Evolutionary conservation across 1,140 invertebrate species (phyloP).

Genomic region (Drosophila serrata): DNA sequence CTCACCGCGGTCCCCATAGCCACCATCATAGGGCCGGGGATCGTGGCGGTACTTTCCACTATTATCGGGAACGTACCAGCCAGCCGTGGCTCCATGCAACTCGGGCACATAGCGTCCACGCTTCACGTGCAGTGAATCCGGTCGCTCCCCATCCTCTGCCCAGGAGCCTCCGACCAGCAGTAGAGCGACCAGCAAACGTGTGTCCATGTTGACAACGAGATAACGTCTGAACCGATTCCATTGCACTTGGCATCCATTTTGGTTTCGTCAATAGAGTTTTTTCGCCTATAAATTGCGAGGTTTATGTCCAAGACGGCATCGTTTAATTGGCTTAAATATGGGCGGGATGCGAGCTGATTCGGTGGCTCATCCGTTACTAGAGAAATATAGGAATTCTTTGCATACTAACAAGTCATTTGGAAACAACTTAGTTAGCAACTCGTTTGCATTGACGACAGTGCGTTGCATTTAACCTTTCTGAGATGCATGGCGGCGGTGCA

Average conservation of each 20-base stretch:
- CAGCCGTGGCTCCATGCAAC: constrained; percentile 54
- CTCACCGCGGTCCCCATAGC: constrained; percentile 74
- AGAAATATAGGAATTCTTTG: constrained; percentile 60
- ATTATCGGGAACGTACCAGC: constrained; percentile 72
- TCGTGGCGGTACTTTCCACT: constrained; percentile 80
- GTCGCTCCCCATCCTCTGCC: constrained; percentile 6
- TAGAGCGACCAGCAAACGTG: constrained; percentile 48
- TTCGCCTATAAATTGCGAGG: constrained; percentile 45
- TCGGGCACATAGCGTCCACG: constrained; percentile 65
- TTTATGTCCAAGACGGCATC: constrained; percentile 61
- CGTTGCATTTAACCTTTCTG: constrained; percentile 63
- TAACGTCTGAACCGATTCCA: constrained; percentile 57
- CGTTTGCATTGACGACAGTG: constrained; percentile 54
- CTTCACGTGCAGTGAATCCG: constrained; percentile 5
- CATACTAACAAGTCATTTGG: constrained; percentile 74
- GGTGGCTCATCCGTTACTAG: constrained; percentile 19
- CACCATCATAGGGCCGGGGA: constrained; percentile 75
- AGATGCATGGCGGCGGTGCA: constrained; percentile 1
- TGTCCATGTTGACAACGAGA: constrained; percentile 54
- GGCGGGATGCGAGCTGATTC: constrained; percentile 40
- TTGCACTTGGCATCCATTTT: constrained; percentile 57
- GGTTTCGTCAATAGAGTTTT: constrained; percentile 42
- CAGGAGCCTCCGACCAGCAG: constrained; percentile 14
- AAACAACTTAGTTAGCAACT: constrained; percentile 52
- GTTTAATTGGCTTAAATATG: constrained; percentile 61